Percentiles rank a stretch among this genome's conserved stretches.
These are phyloP conservation scores for Micromussa lordhowensis DNA, from an alignment of 92 coral and sea anemone genomes.

Conservation along the genomic window DNA sequence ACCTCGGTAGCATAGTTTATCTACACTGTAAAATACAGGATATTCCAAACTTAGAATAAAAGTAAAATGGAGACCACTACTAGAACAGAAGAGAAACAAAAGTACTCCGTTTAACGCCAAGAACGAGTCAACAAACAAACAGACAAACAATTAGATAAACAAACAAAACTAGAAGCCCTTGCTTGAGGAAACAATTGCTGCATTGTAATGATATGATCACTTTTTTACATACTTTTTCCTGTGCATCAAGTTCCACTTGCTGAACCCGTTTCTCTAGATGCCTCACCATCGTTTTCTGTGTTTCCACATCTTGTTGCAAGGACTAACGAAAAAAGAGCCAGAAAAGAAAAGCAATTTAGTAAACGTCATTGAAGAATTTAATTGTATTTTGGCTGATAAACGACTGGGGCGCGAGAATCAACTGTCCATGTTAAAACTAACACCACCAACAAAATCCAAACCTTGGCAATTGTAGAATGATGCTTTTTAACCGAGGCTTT, in stretches of 20 bases:
- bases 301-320: conserved; percentile 86
- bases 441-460: conserved; percentile 30
- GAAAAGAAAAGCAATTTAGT: neutral
- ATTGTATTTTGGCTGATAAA: neutral
- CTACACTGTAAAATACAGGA: too few relatives aligned
- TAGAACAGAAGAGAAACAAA: neutral
- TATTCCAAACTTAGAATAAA: too few relatives aligned
- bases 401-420: neutral
- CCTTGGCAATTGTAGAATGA: conserved; percentile 83
- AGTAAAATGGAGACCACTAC: neutral
- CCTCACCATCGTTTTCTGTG: conserved; percentile 90
- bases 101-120: neutral
- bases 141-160: neutral
- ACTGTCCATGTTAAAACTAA: neutral
- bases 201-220: too few relatives aligned
- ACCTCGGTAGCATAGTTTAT: too few relatives aligned
- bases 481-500: conserved; percentile 87
- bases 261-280: conserved; percentile 88
- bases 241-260: conserved; percentile 78
- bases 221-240: conserved; percentile 78
- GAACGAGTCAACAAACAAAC: neutral
- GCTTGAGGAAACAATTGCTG: neutral
- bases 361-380: too few relatives aligned
- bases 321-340: conserved; percentile 62
- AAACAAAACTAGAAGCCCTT: neutral